phyloP scores from a whole-genome alignment of 2,797 vertebrate genomes.

The Mastacembelus armatus region DNA sequence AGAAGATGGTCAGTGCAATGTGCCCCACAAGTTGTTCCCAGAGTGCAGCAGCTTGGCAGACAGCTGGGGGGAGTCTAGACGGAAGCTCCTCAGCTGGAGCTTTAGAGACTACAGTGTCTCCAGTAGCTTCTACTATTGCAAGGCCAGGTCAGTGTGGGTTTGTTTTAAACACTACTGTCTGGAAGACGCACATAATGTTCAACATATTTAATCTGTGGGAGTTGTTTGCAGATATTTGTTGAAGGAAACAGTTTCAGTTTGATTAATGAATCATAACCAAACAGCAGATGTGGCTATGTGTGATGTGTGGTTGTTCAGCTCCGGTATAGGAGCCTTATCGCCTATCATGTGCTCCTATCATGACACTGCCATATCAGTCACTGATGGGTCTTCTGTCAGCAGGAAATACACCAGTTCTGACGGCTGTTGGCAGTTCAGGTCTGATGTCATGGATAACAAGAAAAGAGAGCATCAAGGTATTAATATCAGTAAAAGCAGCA shows the following conservation, averaged over 20 bases:
- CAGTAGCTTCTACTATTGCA: conserved; percentile 85
- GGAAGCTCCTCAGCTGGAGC: conserved; percentile 88
- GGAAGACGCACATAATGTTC: conserved; percentile 28
- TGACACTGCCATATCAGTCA: not conserved
- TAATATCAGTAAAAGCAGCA: not conserved
- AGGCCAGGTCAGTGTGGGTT: conserved; percentile 83
- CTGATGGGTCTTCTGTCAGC: not conserved
- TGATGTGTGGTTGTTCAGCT: not conserved
- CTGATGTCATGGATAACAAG: not conserved
- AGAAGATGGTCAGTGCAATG: conserved; percentile 88
- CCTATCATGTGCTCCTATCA: not conserved
- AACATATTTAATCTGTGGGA: conserved; percentile 41
- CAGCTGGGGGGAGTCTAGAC: conserved; percentile 88
- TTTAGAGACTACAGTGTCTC: conserved; percentile 84
- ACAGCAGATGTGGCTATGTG: conserved; percentile 20
- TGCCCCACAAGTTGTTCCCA: conserved; percentile 86
- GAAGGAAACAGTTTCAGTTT: conserved; percentile 1
- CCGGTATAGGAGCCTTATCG: not conserved
- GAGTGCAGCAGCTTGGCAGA: conserved; percentile 91
- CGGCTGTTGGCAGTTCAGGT: not conserved
- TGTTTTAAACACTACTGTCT: conserved; percentile 44
- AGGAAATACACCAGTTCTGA: not conserved
- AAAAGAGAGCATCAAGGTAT: not conserved
- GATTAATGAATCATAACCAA: conserved; percentile 9
- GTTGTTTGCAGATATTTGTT: conserved; percentile 72